Percentiles rank a stretch among this genome's conserved stretches.
phyloP scores from a whole-genome alignment of 1,140 invertebrate species.

The Mya arenaria region DNA sequence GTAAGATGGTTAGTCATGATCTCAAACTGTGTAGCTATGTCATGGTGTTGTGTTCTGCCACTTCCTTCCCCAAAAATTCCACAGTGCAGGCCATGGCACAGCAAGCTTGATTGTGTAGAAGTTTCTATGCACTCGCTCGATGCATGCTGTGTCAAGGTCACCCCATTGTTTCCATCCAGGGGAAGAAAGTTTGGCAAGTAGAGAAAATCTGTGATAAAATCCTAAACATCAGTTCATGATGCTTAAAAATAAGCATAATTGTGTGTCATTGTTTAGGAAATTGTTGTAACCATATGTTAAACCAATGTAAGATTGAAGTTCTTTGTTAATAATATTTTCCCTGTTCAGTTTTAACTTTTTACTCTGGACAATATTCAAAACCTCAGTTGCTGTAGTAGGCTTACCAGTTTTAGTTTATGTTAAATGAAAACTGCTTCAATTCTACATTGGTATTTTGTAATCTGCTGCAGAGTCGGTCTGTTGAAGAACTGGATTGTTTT shows the following conservation, averaged over 20 bases:
- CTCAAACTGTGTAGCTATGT: slow-evolving; percentile 1
- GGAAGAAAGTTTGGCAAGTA: not conserved
- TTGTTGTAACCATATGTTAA: not conserved
- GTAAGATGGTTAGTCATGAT: not conserved
- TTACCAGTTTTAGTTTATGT: not conserved
- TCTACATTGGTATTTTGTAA: slow-evolving; percentile 1
- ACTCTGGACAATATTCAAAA: no score
- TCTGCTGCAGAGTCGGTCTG: slow-evolving; percentile 52
- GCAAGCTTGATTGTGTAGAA: not conserved
- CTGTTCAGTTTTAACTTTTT: not conserved
- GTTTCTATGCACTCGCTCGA: not conserved
- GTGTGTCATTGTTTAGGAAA: not conserved
- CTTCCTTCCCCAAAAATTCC: slow-evolving; percentile 21
- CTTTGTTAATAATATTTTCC: not conserved
- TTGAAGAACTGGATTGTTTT: not conserved
- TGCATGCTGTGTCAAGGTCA: not conserved
- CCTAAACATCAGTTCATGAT: not conserved
- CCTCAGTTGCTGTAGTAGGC: not conserved
- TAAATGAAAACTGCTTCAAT: not conserved
- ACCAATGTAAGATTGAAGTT: not conserved
- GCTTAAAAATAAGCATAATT: no score
- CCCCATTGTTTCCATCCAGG: not conserved
- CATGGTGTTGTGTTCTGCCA: slow-evolving; percentile 10
- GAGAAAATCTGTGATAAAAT: not conserved
- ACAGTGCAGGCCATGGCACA: not conserved